Evolutionary conservation across 2,113 vertebrate species (phyloP).

Genomic region (Excalfactoria chinensis): DNA sequence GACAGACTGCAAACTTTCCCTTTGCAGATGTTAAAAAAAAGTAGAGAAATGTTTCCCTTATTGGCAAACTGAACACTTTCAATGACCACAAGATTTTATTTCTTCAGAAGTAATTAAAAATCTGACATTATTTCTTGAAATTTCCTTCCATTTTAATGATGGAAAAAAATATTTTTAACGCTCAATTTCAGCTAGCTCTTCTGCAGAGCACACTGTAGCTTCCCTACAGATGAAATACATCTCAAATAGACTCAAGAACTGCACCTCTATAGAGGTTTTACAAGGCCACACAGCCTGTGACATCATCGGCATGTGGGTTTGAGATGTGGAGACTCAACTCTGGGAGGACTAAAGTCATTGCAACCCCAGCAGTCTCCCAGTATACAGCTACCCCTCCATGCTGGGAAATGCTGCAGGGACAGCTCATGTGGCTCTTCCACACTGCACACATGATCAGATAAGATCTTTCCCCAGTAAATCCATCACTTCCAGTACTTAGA

Average conservation of each 20-base stretch:
- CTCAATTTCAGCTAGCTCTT: neutral
- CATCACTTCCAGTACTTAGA: slow-evolving; percentile 36
- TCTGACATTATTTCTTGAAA: neutral
- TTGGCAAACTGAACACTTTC: neutral
- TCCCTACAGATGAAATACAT: neutral
- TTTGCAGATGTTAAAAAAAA: neutral
- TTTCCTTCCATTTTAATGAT: slow-evolving; percentile 1
- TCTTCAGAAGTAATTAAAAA: slow-evolving; percentile 34
- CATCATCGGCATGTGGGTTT: neutral
- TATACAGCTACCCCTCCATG: neutral
- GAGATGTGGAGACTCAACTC: neutral
- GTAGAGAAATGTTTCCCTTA: neutral
- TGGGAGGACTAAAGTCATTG: neutral
- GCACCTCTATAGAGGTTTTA: neutral
- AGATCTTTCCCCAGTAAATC: neutral
- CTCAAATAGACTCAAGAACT: neutral
- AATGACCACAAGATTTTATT: neutral
- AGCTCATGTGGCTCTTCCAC: fast-evolving
- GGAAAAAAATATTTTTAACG: neutral
- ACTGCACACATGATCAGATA: fast-evolving
- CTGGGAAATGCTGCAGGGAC: neutral
- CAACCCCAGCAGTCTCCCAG: fast-evolving
- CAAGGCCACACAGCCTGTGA: neutral
- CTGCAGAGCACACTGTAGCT: neutral
- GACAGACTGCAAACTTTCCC: neutral